phyloP scores from a whole-genome alignment of 2,797 vertebrate genomes.

The Eulemur coronatus region DNA sequence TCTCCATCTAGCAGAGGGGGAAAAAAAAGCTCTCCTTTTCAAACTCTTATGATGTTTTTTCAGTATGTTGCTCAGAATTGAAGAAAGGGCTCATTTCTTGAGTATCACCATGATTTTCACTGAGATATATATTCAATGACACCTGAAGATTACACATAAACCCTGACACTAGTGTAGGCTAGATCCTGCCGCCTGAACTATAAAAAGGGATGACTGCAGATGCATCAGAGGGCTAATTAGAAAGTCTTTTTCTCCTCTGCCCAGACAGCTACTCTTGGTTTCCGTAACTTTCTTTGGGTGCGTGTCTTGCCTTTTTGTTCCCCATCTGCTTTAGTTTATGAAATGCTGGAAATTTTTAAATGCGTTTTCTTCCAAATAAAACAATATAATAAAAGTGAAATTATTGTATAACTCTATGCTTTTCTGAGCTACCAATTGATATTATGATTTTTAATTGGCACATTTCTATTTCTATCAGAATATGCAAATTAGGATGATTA shows the following conservation, averaged over 20 bases:
- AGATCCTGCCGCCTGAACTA: conserved; percentile 2
- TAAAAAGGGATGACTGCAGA: neutral
- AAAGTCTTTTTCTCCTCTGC: conserved; percentile 3
- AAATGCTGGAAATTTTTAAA: conserved; percentile 21
- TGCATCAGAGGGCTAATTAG: conserved; percentile 57
- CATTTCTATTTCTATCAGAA: conserved; percentile 35
- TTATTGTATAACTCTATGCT: conserved; percentile 24
- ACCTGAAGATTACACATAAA: conserved; percentile 65
- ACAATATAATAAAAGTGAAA: conserved; percentile 26
- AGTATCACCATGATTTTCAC: conserved; percentile 64
- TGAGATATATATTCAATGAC: conserved; percentile 69
- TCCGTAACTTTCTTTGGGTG: neutral
- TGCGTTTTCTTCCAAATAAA: conserved; percentile 20
- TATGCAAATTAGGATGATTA: neutral
- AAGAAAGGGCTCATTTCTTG: conserved; percentile 68
- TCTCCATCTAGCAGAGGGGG: conserved; percentile 52
- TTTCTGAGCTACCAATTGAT: conserved; percentile 7
- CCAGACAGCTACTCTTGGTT: neutral
- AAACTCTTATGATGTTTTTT: conserved; percentile 58
- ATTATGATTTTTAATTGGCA: conserved; percentile 39
- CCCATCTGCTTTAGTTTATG: conserved; percentile 6
- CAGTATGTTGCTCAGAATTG: conserved; percentile 55
- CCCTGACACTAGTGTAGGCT: conserved; percentile 43
- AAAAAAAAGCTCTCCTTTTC: conserved; percentile 52
- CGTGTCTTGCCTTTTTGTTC: neutral